Conservation (phyloP, 2,113 vertebrate species). For the Eleginops maclovinus region DNA sequence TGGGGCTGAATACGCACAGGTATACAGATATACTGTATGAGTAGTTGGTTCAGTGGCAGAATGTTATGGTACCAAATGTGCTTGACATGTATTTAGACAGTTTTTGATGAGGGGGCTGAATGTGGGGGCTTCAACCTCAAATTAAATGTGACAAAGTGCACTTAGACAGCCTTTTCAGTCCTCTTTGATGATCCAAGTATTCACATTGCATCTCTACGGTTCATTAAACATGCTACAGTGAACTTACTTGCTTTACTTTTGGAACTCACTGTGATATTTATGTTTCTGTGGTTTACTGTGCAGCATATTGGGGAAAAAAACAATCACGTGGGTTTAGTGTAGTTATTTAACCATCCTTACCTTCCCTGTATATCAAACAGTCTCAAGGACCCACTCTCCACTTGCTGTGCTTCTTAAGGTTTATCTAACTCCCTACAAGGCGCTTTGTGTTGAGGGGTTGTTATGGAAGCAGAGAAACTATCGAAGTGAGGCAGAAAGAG, state of each 20-base stretch:
- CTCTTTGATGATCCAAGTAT: neutral
- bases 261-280: slow-evolving; percentile 6
- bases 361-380: slow-evolving; percentile 14
- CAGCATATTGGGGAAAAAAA: neutral
- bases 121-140: neutral
- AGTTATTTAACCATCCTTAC: slow-evolving; percentile 26
- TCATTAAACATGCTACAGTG: neutral
- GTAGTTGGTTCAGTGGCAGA: neutral
- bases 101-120: neutral
- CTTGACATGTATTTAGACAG: slow-evolving; percentile 1
- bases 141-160: slow-evolving; percentile 19
- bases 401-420: slow-evolving; percentile 30
- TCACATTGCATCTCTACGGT: neutral
- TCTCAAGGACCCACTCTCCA: slow-evolving; percentile 33
- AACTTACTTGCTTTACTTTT: neutral
- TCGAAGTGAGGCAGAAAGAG: slow-evolving; percentile 17
- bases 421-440: slow-evolving; percentile 49
- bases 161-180: neutral
- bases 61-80: neutral
- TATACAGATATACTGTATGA: neutral
- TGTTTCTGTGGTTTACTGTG: slow-evolving; percentile 22
- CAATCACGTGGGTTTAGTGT: slow-evolving; percentile 8
- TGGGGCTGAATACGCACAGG: neutral
- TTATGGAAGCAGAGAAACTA: slow-evolving; percentile 20
- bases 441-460: slow-evolving; percentile 19